A percentile compares a stretch with the other conserved stretches of the same genome.
These are phyloP conservation scores for Diarsia rubi DNA, from an alignment of 2,888 invertebrate species.

Conservation along the genomic window DNA sequence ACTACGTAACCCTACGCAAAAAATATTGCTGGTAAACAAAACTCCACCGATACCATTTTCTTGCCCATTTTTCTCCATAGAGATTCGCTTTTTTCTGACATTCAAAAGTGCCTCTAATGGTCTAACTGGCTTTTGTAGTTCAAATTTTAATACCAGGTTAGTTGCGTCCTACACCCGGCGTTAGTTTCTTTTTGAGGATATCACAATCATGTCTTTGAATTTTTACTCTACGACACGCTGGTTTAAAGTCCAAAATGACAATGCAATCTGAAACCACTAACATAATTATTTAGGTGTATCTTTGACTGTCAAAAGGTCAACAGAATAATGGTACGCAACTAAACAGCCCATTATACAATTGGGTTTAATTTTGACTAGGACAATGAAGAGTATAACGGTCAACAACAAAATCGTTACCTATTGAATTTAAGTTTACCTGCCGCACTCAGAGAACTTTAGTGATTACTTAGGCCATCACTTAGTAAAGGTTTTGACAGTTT, in stretches of 20 bases:
- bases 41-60: too few relatives aligned
- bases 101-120: too few relatives aligned
- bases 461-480: too few relatives aligned
- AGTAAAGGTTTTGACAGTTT: too few relatives aligned
- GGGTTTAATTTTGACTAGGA: not conserved
- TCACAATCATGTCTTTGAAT: not conserved
- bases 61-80: too few relatives aligned
- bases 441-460: too few relatives aligned
- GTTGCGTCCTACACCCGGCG: not conserved
- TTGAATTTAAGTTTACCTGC: not conserved
- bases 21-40: too few relatives aligned
- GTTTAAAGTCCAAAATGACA: not conserved
- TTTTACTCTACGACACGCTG: too few relatives aligned
- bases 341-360: conserved; percentile 1
- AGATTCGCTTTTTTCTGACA: too few relatives aligned
- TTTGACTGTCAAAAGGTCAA: conserved; percentile 8
- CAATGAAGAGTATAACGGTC: not conserved
- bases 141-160: not conserved
- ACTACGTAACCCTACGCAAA: too few relatives aligned
- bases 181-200: not conserved
- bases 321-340: not conserved
- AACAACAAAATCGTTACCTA: not conserved
- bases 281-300: not conserved
- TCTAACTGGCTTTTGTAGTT: too few relatives aligned
- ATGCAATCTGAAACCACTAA: too few relatives aligned